phyloP scores from a whole-genome alignment of 1,140 invertebrate species.

The Trichonephila inaurata region DNA sequence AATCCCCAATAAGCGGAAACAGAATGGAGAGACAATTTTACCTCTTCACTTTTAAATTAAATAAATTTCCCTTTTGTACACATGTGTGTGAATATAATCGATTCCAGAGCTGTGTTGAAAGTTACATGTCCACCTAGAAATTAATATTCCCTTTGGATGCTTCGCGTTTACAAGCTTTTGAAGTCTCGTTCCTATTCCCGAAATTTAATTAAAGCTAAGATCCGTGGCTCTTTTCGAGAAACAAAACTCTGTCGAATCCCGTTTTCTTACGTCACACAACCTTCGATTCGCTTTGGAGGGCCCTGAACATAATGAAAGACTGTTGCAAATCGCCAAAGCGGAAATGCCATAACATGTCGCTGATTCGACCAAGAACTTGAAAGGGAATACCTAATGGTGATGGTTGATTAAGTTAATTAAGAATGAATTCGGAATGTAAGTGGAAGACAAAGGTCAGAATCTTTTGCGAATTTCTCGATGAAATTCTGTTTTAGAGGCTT shows the following conservation, averaged over 20 bases:
- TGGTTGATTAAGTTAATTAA: constrained; percentile 38
- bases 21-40: constrained; percentile 4
- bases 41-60: constrained; percentile 9
- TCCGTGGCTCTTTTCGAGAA: background rate
- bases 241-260: background rate
- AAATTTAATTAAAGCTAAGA: constrained; percentile 33
- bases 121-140: background rate
- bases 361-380: background rate
- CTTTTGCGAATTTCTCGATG: background rate
- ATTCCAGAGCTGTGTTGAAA: background rate
- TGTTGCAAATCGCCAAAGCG: background rate
- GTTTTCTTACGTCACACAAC: background rate
- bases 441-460: background rate
- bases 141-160: constrained; percentile 26
- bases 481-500: background rate
- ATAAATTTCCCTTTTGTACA: constrained; percentile 15
- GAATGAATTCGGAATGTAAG: background rate
- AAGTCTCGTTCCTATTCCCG: constrained; percentile 18
- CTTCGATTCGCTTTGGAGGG: background rate
- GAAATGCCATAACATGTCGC: background rate
- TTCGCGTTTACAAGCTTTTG: background rate
- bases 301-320: background rate
- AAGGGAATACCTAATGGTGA: background rate
- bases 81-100: background rate
- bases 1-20: background rate